Percentiles rank a stretch among this genome's conserved stretches.
Evolutionary conservation across 2,797 vertebrate genomes (phyloP).

Genomic region (Furcifer pardalis): DNA sequence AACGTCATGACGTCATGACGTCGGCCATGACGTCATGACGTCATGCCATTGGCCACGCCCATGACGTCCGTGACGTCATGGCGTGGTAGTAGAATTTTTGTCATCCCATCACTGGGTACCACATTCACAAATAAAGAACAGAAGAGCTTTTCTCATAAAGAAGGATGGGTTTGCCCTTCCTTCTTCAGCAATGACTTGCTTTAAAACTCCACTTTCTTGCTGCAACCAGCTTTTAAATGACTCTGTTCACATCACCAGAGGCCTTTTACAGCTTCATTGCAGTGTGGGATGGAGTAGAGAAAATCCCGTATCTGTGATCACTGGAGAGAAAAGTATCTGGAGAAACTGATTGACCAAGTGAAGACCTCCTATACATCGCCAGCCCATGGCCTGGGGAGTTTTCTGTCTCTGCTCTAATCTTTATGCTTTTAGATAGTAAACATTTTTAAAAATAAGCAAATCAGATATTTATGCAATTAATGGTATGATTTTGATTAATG

Average conservation of each 20-base stretch:
- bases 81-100: too few relatives aligned
- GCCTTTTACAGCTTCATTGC: neutral
- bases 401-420: conserved; percentile 9
- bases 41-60: too few relatives aligned
- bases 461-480: conserved; percentile 64
- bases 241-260: neutral
- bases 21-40: too few relatives aligned
- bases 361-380: neutral
- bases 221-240: neutral
- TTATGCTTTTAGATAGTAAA: conserved; percentile 15
- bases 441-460: conserved; percentile 60
- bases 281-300: neutral
- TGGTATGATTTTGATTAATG: conserved; percentile 62
- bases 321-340: neutral
- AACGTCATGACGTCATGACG: too few relatives aligned
- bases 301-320: neutral
- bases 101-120: too few relatives aligned
- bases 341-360: neutral
- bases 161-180: neutral
- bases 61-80: too few relatives aligned
- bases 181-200: neutral
- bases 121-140: too few relatives aligned
- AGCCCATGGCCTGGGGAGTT: too few relatives aligned
- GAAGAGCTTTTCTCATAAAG: neutral
- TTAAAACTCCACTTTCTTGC: neutral